These are phyloP conservation scores for Apantesis nais DNA, from an alignment of 2,888 invertebrate genomes.

Conservation along the genomic window DNA sequence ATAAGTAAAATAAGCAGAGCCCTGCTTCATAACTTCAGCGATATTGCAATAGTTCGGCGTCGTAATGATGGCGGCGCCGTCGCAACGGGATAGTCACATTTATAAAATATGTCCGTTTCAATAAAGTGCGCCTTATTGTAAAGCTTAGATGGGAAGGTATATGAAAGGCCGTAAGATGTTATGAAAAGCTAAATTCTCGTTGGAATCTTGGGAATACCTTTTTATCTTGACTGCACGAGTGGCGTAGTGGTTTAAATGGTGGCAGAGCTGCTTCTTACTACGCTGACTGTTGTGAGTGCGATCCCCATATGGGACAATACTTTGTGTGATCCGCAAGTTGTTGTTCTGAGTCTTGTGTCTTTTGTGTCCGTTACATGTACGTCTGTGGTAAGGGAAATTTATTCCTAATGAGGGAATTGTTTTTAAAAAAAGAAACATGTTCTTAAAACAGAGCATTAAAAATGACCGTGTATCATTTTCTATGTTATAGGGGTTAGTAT, in stretches of 20 bases:
- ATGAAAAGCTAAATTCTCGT: not conserved
- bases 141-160: conserved; percentile 6
- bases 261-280: no score
- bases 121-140: conserved; percentile 18
- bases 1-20: not conserved
- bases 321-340: no score
- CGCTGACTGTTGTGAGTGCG: no score
- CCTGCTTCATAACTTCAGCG: not conserved
- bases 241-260: no score
- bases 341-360: no score
- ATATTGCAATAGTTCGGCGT: not conserved
- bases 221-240: no score
- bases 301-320: no score
- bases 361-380: no score
- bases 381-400: no score
- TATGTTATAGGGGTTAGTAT: not conserved
- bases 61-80: conserved; percentile 11
- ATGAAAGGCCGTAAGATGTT: not conserved
- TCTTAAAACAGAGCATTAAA: not conserved
- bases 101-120: conserved; percentile 32
- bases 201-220: not conserved
- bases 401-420: no score
- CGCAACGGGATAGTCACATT: conserved; percentile 25
- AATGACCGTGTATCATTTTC: not conserved
- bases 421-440: no score